Percentiles rank a stretch among this genome's conserved stretches.
These are phyloP conservation scores for Axis porcinus DNA, from an alignment of 2,113 vertebrate species.

Conservation along the genomic window DNA sequence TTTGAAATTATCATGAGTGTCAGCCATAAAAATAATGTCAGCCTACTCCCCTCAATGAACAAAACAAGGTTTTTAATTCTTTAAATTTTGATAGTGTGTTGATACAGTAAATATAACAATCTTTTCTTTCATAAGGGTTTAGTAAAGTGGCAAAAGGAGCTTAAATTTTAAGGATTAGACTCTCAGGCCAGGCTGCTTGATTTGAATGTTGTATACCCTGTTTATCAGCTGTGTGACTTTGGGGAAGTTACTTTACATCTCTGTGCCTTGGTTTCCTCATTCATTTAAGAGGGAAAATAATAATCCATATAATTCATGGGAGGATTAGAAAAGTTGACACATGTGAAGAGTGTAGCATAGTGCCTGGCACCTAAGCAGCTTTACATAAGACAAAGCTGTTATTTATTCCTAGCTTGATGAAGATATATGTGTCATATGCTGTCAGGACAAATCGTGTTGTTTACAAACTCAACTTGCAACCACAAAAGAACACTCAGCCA, in stretches of 20 bases:
- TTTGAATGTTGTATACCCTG: background rate
- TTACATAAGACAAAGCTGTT: background rate
- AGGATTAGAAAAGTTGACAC: background rate
- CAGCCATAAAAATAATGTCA: background rate
- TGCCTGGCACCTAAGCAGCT: background rate
- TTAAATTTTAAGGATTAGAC: background rate
- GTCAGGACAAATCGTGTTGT: fast-evolving
- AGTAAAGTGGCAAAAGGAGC: background rate
- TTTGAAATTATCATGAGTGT: background rate
- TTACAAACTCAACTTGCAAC: background rate
- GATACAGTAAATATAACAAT: no score
- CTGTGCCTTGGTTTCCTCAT: background rate
- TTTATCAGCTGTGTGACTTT: background rate
- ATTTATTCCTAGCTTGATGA: background rate
- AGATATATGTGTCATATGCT: background rate
- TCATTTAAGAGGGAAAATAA: background rate
- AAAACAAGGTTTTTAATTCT: background rate
- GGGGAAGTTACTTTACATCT: background rate
- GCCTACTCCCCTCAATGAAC: background rate
- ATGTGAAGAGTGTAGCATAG: fast-evolving
- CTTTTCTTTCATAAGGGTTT: background rate
- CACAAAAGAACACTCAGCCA: background rate
- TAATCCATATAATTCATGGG: background rate
- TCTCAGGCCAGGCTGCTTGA: background rate
- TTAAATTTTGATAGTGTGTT: background rate